Evolutionary conservation across 2,888 invertebrate genomes (phyloP), one percentile per base, ranked within the genome.

Genomic region (Microctonus aethiopoides): DNA sequence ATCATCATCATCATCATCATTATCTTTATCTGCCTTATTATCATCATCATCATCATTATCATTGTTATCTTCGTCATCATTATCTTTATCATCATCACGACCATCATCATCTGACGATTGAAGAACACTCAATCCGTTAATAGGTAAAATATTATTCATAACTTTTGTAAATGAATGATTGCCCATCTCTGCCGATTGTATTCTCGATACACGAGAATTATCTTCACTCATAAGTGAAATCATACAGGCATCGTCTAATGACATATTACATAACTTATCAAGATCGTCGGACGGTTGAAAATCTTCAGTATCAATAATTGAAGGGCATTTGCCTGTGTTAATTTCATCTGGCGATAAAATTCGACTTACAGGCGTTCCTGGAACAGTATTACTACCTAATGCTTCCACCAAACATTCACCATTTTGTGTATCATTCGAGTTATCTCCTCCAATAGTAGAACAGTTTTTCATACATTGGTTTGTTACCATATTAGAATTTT

Each of bases 41-140:
- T n/a, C n/a, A n/a, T n/a, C 79, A 51, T 81, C 79, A 51, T 81
- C 79, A 32, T 78, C 81, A 41, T 82, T 79, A 51, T 81, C 79
- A 51, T 81, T 79, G 29, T 78, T 80, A 41, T 82, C 79, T 51
- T 81, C 79, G 52, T 81, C 79, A 32, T 78, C 79, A 62, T 80
- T 79, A n/a, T 79, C 78, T n/a, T 76, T 67, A 4, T 79, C 80
- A 16, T 75, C 78, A 20, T 79, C 80, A 11, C 78, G n/a, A n/a
- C 76, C 67, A 4, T 79, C 80, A 16, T 75, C 78, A 20, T 79
- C 80, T 10, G 78, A 77, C 0, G 78, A 78, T 22, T 79, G 77
- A 5, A 79, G 70, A 22, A 78, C 77, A 51, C 77, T 77, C 0
- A 83, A 63, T 66, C 78, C 77, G 0, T 77, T 78, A 20, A 81